phyloP scores from a whole-genome alignment of 2,797 vertebrate species.

The Pogoniulus pusillus region DNA sequence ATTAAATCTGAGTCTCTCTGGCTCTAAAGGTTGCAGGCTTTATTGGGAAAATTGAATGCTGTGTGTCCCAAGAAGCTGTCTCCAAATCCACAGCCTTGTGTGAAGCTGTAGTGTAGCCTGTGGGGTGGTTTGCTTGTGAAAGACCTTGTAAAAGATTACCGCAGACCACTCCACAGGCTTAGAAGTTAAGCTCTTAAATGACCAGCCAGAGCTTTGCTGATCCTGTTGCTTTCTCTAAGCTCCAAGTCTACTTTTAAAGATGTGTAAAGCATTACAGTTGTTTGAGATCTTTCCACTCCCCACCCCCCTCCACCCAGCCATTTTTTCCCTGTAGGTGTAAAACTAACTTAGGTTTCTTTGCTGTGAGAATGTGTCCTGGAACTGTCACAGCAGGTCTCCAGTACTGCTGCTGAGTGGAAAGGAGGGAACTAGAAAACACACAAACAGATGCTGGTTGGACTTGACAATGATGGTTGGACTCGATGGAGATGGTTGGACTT shows the following conservation, averaged over 20 bases:
- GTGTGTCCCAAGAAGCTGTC: neutral
- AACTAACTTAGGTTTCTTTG: neutral
- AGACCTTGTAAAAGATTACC: slow-evolving; percentile 62
- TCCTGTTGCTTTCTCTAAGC: slow-evolving; percentile 25
- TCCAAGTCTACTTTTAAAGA: neutral
- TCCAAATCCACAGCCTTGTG: neutral
- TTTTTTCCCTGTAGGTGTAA: neutral
- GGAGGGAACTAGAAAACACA: neutral
- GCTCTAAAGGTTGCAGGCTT: neutral
- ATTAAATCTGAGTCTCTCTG: slow-evolving; percentile 35
- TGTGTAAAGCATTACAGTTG: neutral
- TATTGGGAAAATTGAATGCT: neutral
- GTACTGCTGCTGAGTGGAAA: neutral
- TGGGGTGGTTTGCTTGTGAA: slow-evolving; percentile 33
- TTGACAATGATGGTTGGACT: no score
- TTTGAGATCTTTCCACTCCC: no score
- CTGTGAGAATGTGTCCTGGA: neutral
- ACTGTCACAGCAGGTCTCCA: neutral
- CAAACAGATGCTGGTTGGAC: no score
- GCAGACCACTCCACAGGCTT: slow-evolving; percentile 31
- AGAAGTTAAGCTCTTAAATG: slow-evolving; percentile 36
- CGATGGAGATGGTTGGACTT: no score
- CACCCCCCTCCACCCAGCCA: no score
- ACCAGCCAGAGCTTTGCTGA: neutral
- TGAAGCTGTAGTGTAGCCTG: slow-evolving; percentile 9